phyloP scores from a whole-genome alignment of 2,888 invertebrate species.

The Tipula helvola region DNA sequence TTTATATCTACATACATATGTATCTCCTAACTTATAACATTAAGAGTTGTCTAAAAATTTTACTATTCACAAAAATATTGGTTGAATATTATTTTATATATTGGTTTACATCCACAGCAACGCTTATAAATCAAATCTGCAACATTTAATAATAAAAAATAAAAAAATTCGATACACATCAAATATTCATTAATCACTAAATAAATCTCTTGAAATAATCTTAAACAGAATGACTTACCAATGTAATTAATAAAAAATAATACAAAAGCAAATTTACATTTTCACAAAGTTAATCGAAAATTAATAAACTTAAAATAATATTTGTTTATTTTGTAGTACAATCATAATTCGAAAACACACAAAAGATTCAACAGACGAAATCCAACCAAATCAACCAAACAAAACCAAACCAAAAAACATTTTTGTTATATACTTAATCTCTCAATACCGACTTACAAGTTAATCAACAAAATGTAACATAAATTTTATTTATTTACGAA shows the following conservation, averaged over 20 bases:
- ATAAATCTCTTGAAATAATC: background rate
- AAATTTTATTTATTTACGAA: background rate
- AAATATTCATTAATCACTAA: background rate
- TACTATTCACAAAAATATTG: too few species aligned
- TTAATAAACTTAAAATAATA: background rate
- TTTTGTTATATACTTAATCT: background rate
- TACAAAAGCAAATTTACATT: background rate
- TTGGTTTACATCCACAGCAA: too few species aligned
- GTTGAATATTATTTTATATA: too few species aligned
- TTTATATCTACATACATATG: too few species aligned
- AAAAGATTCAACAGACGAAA: background rate
- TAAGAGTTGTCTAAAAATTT: too few species aligned
- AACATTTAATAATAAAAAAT: background rate
- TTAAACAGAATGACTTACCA: background rate
- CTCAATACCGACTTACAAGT: background rate
- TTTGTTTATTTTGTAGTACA: background rate
- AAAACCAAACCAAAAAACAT: background rate
- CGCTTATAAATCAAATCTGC: background rate
- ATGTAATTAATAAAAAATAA: background rate
- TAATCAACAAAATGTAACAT: background rate
- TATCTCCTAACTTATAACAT: too few species aligned
- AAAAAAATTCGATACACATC: background rate
- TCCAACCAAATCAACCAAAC: background rate
- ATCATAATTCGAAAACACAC: background rate
- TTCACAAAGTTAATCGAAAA: background rate